A percentile compares a stretch with the other conserved stretches of the same genome.
phyloP scores from a whole-genome alignment of 1,140 invertebrate genomes.

The Colletes gigas region DNA sequence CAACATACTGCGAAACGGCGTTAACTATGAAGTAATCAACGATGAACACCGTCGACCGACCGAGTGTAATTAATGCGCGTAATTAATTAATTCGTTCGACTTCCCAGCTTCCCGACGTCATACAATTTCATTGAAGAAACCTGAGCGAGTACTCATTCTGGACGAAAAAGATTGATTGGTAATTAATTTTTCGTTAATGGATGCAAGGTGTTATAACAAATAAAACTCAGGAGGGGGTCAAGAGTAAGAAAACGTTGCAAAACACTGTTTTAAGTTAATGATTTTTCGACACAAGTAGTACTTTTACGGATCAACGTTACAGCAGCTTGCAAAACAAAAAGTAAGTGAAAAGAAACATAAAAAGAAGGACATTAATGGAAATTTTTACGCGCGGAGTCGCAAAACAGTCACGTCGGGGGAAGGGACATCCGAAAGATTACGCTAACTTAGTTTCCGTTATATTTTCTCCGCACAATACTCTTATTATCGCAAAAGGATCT shows the following conservation, averaged over 20 bases:
- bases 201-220: too few species aligned
- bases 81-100: slow-evolving; percentile 22
- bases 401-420: background rate
- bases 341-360: too few species aligned
- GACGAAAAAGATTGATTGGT: too few species aligned
- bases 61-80: slow-evolving; percentile 25
- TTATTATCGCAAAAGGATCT: background rate
- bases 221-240: too few species aligned
- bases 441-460: background rate
- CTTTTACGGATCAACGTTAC: background rate
- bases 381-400: background rate
- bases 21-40: slow-evolving; percentile 33
- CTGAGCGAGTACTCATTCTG: background rate
- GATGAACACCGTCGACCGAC: slow-evolving; percentile 8
- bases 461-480: background rate
- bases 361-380: slow-evolving; percentile 15
- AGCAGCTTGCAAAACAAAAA: background rate
- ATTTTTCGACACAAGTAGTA: too few species aligned
- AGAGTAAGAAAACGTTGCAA: too few species aligned
- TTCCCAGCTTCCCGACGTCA: background rate
- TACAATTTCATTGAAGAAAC: too few species aligned
- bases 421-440: slow-evolving; percentile 1
- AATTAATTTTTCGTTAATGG: too few species aligned
- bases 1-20: background rate
- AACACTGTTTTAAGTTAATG: too few species aligned